Base-by-base conservation (phyloP, 1,140 invertebrate genomes). In the Danaus plexippus region DNA sequence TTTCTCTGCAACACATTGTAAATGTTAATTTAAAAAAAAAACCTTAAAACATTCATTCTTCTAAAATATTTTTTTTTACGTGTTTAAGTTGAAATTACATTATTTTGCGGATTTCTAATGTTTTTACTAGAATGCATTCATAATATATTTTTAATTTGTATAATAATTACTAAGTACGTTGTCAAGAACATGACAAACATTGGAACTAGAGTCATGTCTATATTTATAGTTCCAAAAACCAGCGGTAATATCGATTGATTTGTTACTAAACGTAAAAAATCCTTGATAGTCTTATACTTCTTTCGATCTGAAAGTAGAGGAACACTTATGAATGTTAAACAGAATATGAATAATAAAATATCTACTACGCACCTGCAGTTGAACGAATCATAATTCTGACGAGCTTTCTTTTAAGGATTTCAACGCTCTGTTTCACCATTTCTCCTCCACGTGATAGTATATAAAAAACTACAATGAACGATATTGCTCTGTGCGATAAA, bases 131-230 rank as follows among this genome's bases (percentile, higher is more conserved):
- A 50, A 50, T 10, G 9, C 9, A 18, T 12, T 60, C 60, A 68
- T 32, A 73, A 48, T 43, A 77, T 66, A 63, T 74, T 76, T 51
- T 76, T 76, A 42, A 76, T 73, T 47, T 80, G 77, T 10, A 80
- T 48, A 7, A 65, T 68, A 12, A 77, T 71, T 1, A 80, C 63
- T 32, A 70, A 73, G 52, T 77, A 74, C 2, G 73, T 65, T 3
- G 67, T 74, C 11, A 74, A 64, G 45, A 75, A 66, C 51, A 60
- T 62, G 10, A 74, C 51, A 15, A 66, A 72, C 8, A 66, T 67
- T 1, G 75, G 75, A 4, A 74, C 51, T 9, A 77, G 57, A 0
- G 63, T 61, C 73, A 77, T 77, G 13, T 77, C 57, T 2, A 80
- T 47, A 18, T 51, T 41, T 15, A 73, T 57, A 0, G 63, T 63